phyloP scores from a whole-genome alignment of 2,797 vertebrate species.

The Acipenser oxyrinchus region DNA sequence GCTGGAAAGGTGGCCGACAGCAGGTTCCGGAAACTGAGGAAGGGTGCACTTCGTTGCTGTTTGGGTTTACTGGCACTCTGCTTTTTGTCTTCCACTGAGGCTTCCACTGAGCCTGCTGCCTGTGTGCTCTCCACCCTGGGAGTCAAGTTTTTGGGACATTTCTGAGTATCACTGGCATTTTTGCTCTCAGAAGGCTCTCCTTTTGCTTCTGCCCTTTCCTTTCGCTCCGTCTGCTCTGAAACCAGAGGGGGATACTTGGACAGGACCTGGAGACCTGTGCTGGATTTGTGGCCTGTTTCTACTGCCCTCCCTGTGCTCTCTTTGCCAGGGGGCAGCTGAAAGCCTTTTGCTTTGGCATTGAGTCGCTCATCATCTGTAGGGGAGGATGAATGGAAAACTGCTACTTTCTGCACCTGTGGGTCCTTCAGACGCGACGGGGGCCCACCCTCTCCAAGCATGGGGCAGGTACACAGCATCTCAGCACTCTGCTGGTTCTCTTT shows the following conservation, averaged over 20 bases:
- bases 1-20: conserved; percentile 95
- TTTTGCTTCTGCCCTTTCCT: conserved; percentile 54
- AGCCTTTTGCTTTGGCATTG: conserved; percentile 58
- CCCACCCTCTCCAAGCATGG: conserved; percentile 59
- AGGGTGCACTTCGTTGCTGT: conserved; percentile 72
- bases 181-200: conserved; percentile 49
- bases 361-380: conserved; percentile 69
- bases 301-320: conserved; percentile 46
- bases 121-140: conserved; percentile 62
- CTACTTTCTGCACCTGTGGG: conserved; percentile 60
- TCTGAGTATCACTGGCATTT: conserved; percentile 59
- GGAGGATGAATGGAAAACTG: conserved; percentile 62
- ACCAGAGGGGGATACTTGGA: conserved; percentile 55
- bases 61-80: conserved; percentile 68
- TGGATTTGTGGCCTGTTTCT: conserved; percentile 59
- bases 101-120: conserved; percentile 44
- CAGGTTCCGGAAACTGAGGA: conserved; percentile 80
- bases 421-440: conserved; percentile 62
- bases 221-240: conserved; percentile 51
- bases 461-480: conserved; percentile 71
- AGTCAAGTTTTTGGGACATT: conserved; percentile 58
- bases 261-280: conserved; percentile 41
- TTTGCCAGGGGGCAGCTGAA: conserved; percentile 65
- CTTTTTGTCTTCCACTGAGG: conserved; percentile 60
- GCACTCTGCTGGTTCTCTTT: conserved; percentile 62